phyloP scores from a whole-genome alignment of 2,888 invertebrate genomes.

The Crepidodera aurea region DNA sequence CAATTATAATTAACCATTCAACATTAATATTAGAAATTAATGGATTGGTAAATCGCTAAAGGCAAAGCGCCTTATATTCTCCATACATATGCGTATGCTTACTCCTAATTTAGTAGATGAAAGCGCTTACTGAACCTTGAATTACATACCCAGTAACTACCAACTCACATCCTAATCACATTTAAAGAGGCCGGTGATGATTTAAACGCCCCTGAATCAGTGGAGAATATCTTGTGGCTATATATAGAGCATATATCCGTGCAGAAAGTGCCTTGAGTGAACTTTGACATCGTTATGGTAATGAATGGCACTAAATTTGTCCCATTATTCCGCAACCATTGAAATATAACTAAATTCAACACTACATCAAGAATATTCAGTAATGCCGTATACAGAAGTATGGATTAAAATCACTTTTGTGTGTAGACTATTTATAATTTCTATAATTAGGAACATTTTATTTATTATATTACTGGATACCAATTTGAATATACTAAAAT shows the following conservation, averaged over 20 bases:
- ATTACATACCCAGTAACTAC: constrained; percentile 13
- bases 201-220: constrained; percentile 1
- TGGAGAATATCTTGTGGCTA: constrained; percentile 1
- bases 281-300: constrained; percentile 12
- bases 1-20: background rate
- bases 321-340: constrained; percentile 4
- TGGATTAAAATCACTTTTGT: background rate
- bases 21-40: background rate
- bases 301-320: constrained; percentile 10
- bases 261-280: background rate
- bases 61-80: background rate
- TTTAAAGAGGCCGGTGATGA: constrained; percentile 17
- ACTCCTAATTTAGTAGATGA: constrained; percentile 12
- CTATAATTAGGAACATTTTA: too few species aligned
- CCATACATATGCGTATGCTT: background rate
- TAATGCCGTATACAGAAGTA: background rate
- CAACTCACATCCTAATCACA: constrained; percentile 8
- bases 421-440: too few species aligned
- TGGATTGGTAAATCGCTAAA: background rate
- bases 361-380: constrained; percentile 7
- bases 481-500: too few species aligned
- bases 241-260: constrained; percentile 1
- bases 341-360: constrained; percentile 12
- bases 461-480: too few species aligned
- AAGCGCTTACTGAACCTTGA: constrained; percentile 4